Conservation (phyloP, 1,140 invertebrate genomes). For the Temnothorax nylanderi region DNA sequence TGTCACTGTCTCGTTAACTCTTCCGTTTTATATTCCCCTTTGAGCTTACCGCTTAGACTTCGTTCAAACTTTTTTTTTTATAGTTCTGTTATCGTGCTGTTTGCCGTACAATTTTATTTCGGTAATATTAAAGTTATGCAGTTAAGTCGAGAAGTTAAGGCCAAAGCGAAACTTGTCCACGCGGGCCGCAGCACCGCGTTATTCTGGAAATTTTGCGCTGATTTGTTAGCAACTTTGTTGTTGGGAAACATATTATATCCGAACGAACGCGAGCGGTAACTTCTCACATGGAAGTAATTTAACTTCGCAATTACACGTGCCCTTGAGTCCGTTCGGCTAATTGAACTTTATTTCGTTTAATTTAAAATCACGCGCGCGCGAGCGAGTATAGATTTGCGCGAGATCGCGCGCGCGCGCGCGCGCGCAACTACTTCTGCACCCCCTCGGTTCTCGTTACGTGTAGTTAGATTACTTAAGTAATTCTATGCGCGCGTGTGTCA, state of each 20-base stretch:
- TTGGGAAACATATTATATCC: slow-evolving; percentile 45
- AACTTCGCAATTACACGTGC: slow-evolving; percentile 48
- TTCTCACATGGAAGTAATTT: slow-evolving; percentile 46
- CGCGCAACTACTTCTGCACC: neutral
- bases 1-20: neutral
- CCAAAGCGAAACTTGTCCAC: slow-evolving; percentile 28
- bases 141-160: slow-evolving; percentile 43
- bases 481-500: neutral
- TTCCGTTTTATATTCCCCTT: neutral
- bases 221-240: slow-evolving; percentile 57
- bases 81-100: neutral
- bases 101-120: slow-evolving; percentile 36
- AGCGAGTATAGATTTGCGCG: neutral
- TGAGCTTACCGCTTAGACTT: neutral
- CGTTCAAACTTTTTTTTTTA: neutral
- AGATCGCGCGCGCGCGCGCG: neutral
- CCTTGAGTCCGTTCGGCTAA: slow-evolving; percentile 26
- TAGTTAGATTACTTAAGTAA: neutral
- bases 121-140: slow-evolving; percentile 44
- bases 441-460: neutral
- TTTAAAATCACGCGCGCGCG: neutral
- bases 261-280: slow-evolving; percentile 18
- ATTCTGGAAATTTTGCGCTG: slow-evolving; percentile 47
- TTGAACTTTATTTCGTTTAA: slow-evolving; percentile 29
- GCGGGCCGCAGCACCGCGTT: slow-evolving; percentile 8